Base-by-base conservation (phyloP, 2,113 vertebrate genomes). In the Actenoides lindsayi region DNA sequence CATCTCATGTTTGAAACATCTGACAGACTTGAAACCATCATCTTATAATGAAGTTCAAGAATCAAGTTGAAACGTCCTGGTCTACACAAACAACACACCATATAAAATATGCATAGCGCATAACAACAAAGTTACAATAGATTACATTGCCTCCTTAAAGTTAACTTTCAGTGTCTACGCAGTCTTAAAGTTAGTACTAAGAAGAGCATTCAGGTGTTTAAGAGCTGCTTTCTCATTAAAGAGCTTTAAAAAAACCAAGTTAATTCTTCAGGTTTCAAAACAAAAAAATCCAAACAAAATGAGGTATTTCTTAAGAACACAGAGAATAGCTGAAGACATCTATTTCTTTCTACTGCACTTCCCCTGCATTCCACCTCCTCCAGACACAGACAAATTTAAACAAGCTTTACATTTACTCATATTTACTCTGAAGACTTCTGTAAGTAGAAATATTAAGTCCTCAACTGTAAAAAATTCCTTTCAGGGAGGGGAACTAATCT, bases 11-110 rank as follows among this genome's bases (percentile, higher is more conserved):
- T 48, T 64, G 16, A 90, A 67, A 74, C 5, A 70, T 8, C 18
- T 68, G 13, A 74, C 27, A 30, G 84, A 75, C 11, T 7, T 87
- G 10, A 79, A 82, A 93, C 83, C 21, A 69, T 8, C 19, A 85
- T 30, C n/a, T 80, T 33, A 35, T 6, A 70, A 56, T 3, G 14
- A 70, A 70, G 6, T 60, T 67, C 12, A 42, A 88, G 28, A 80
- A 83, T 18, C 17, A 84, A 0, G 1, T 11, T 0, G 0, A 77
- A 69, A 41, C 11, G 4, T 27, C 17, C 44, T 50, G 27, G 39
- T 70, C 54, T 37, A 54, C 3, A 59, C 5, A 35, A 4, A 84
- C 4, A 91, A n/a, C 11, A 76, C 14, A 44, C 1, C 60, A 24
- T 10, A 31, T 21, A 60, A 56, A 53, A 71, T 16, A 27, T 11